Evolutionary conservation across 2,888 invertebrate species (phyloP), one percentile per base, ranked within the genome.

Genomic region (Matsumyia berberina): DNA sequence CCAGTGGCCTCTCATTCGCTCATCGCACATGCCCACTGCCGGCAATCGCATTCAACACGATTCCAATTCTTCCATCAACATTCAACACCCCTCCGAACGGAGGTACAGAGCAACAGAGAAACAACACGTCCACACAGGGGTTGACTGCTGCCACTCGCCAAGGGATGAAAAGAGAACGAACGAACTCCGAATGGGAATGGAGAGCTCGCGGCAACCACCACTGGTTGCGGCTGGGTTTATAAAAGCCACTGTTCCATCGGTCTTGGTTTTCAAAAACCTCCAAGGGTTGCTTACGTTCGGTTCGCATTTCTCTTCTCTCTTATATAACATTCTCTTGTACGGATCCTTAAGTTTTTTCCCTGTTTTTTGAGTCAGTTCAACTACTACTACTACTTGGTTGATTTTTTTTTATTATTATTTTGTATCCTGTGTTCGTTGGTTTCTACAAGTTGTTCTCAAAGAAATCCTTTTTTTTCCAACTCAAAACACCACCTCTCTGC

Each of bases 271-370:
- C 91, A 92, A 92, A 91, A 91, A 91, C 92, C 91, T 92, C 90
- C 91, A 91, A 92, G 91, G 92, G 91, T 92, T 92, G 91, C 90
- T 91, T 91, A 90, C 90, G 91, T 92, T 91, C 91, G 92, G 91
- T 92, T 92, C 92, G 91, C 91, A 92, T 91, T 91, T 91, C 91
- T 91, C 90, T 91, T 91, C 91, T 91, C 91, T 91, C 91, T 91
- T 91, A 91, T 90, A 91, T 90, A 91, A 91, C 89, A 91, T 91
- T 89, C 89, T 89, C 89, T 90, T 89, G 89, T 89, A 89, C 89
- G 89, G 89, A 89, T 89, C 88, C 88, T 89, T 89, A 88, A 89
- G 89, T 89, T 91, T 90, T 88, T 90, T 89, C 89, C 90, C 89
- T 90, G 88, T 79, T 79, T 85, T 85, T 85, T 79, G 79, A 78